Conservation (phyloP, 1,140 invertebrate genomes). For the Daktulosphaira vitifoliae region DNA sequence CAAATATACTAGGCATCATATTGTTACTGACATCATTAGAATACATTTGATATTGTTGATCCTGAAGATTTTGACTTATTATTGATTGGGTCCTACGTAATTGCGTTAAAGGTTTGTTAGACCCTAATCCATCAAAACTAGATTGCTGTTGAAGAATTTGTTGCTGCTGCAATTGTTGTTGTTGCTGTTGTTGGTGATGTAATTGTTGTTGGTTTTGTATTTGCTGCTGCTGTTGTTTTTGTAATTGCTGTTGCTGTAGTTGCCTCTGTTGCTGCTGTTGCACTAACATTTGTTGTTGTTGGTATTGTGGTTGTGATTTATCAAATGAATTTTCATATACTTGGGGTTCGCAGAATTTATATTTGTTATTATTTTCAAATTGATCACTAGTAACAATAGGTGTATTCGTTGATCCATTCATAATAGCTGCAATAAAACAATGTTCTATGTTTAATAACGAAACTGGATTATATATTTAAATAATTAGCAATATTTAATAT, state of each 20-base stretch:
- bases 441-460: background rate
- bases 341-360: background rate
- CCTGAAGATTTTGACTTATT: slow-evolving; percentile 9
- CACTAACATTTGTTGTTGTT: background rate
- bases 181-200: background rate
- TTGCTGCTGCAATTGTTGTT: background rate
- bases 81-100: slow-evolving; percentile 6
- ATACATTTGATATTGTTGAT: slow-evolving; percentile 15
- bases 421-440: background rate
- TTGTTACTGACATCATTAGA: background rate
- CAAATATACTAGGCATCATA: too few species aligned
- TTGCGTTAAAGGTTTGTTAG: background rate
- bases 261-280: slow-evolving; percentile 9
- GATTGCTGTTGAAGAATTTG: background rate
- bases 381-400: background rate
- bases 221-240: background rate
- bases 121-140: background rate
- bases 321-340: background rate
- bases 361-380: slow-evolving; percentile 1
- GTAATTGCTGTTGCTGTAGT: background rate
- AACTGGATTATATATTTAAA: too few species aligned
- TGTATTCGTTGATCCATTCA: background rate
- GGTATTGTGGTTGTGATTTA: slow-evolving; percentile 2
- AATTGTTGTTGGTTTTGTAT: background rate
- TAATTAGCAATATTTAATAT: too few species aligned